Conservation (phyloP, 2,113 vertebrate species). For the Charadrius vociferus region DNA sequence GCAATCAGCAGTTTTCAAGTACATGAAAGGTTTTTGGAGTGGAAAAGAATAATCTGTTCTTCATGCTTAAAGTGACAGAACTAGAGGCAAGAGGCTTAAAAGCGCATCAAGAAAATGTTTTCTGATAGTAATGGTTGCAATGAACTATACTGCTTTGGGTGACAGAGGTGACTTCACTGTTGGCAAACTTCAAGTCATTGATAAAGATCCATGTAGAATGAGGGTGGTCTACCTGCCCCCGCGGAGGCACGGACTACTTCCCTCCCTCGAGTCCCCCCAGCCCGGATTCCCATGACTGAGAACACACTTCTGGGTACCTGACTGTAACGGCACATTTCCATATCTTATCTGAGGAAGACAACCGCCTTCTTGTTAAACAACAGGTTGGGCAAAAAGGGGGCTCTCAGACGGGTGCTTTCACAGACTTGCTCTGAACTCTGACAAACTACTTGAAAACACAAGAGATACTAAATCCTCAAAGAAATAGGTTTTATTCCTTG, state of each 20-base stretch:
- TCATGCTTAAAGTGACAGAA: neutral
- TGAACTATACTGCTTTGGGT: neutral
- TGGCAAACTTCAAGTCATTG: neutral
- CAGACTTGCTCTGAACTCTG: neutral
- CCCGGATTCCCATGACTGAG: fast-evolving
- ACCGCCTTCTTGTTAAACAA: neutral
- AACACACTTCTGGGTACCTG: neutral
- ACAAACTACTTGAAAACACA: neutral
- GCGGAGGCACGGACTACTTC: neutral
- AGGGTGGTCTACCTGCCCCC: fast-evolving
- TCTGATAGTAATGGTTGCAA: neutral
- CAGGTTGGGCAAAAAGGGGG: neutral
- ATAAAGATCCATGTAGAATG: fast-evolving
- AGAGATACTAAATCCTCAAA: neutral
- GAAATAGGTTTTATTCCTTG: neutral
- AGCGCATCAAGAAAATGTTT: neutral
- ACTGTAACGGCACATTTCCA: fast-evolving
- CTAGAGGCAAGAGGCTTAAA: neutral
- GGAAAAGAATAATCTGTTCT: neutral
- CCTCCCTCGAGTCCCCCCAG: neutral
- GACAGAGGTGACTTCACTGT: neutral
- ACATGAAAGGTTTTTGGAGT: neutral
- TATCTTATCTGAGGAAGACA: neutral
- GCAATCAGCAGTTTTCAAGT: neutral
- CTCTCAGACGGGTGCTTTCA: fast-evolving